Percentiles rank a stretch among this genome's conserved stretches.
These are phyloP conservation scores for Nemotelus nigrinus DNA, from an alignment of 2,888 invertebrate genomes.

Conservation along the genomic window DNA sequence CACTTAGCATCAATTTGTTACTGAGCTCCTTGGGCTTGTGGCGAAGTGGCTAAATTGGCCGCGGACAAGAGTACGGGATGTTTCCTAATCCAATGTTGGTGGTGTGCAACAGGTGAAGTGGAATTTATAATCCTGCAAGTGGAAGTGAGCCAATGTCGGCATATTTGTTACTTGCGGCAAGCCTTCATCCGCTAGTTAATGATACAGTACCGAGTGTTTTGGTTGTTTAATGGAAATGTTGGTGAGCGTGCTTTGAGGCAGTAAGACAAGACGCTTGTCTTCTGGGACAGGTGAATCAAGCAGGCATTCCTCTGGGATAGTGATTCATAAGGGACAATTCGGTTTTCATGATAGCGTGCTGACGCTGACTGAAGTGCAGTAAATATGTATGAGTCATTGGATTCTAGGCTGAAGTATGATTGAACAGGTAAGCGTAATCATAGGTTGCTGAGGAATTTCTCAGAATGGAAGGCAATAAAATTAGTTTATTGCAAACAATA, in stretches of 20 bases:
- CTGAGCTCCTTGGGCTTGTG: neutral
- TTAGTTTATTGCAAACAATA: no score
- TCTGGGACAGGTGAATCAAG: conserved; percentile 35
- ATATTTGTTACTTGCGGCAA: neutral
- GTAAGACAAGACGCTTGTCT: neutral
- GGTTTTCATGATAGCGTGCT: conserved; percentile 4
- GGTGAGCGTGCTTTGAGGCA: conserved; percentile 22
- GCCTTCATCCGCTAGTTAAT: neutral
- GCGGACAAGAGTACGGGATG: neutral
- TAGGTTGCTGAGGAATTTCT: no score
- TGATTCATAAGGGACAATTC: conserved; percentile 27
- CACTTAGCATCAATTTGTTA: conserved; percentile 42
- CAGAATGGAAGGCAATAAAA: no score
- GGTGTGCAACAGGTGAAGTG: conserved; percentile 34
- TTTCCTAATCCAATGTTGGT: no score
- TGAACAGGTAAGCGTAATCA: no score
- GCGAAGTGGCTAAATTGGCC: neutral
- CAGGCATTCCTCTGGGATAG: neutral
- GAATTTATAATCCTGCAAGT: conserved; percentile 39
- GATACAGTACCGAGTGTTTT: neutral
- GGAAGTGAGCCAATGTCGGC: conserved; percentile 1
- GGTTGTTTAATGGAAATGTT: conserved; percentile 29
- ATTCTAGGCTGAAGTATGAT: neutral
- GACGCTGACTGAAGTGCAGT: neutral
- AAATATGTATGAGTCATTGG: conserved; percentile 13